Base-by-base conservation (phyloP, 64 coral and sea anemone species). In the Exaiptasia diaphana region DNA sequence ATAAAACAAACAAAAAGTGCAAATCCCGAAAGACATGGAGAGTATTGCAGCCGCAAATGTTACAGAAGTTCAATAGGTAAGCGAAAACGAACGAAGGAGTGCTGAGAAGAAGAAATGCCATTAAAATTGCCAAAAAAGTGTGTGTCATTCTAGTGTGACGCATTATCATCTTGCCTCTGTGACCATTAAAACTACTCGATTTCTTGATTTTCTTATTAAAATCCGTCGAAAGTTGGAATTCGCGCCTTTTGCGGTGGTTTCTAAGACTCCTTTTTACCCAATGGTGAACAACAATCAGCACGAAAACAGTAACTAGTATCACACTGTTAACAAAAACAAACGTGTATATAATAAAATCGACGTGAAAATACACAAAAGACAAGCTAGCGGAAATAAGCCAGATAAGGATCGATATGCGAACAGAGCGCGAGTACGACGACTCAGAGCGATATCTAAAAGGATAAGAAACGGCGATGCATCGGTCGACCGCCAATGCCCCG, bases 281-380 rank as follows among this genome's bases (percentile, higher is more conserved):
- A 15, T 35, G 71, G n/a, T 95, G 74, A 18, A 90, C 64, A 50
- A 89, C 29, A 1, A 55, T 18, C 12, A 95, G 77, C 52, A 95
- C 41, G 3, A 85, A 24, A 14, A 95, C 30, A 3, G 91, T 95
- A 18, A 95, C 76, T 17, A 95, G 74, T 53, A 95, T 31, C 34
- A 82, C 75, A 14, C 81, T 37, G 45, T 95, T 95, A 3, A 83
- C 73, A 56, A 84, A 95, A 13, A 95, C 80, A 29, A 95, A 95
- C 1, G 78, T 85, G 12, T 89, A 95, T 11, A 85, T 43, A 35
- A 95, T 89, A 38, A 89, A 95, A 23, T 95, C 74, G 0, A 95
- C 86, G 23, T 95, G 82, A 8, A 95, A 31, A 60, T 95, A 95
- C 18, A 83, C 32, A 30, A 67, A 58, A 46, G 86, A 72, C 39